Evolutionary conservation across 2,797 vertebrate genomes (phyloP), one percentile per base, ranked within the genome.

Genomic region (Esox masquinongy): DNA sequence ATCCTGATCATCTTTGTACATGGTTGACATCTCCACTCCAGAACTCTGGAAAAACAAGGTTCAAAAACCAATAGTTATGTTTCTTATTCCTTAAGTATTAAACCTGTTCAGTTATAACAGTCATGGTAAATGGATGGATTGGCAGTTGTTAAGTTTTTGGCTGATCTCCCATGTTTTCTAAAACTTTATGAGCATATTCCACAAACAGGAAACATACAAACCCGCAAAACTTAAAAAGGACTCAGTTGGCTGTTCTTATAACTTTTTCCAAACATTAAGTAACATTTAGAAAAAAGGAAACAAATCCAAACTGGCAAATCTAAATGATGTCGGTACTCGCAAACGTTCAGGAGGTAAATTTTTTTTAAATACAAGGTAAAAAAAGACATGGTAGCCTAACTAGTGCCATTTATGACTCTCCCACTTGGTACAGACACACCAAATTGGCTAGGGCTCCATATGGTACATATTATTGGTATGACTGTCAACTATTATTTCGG

Each of bases 1-100:
- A 0, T 92, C 93, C 82, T 94, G 93, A 43, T 95, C 91, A 0
- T 92, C 91, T 86, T 96, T 95, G 78, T 92, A 91, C 68, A 77
- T 81, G 3, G 85, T 92, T 4, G 93, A 91, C 96, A 96, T 96
- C 79, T 78, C 87, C 80, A 47, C 77, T 78, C 56, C 15, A 66
- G 64, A 77, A 49, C 12, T 67, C 84, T 86, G 82, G 16, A 72
- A 4, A 61, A 8, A 36, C 67, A 63, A 22, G 26, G 24, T 74
- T 82, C 17, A 87, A 24, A 36, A 36, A 36, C 26, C 11, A 8
- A 12, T 1, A 12, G 22, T 16, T 16, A 24, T 29, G 15, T 15
- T 11, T 66, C 14, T 66, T 26, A 43, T 43, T 43, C 39, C 39
- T 43, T 43, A 1, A 9, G 39, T 9, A 43, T 43, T 43, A 43